phyloP scores from a whole-genome alignment of 2,888 invertebrate genomes.

The Eupsilia transversa region DNA sequence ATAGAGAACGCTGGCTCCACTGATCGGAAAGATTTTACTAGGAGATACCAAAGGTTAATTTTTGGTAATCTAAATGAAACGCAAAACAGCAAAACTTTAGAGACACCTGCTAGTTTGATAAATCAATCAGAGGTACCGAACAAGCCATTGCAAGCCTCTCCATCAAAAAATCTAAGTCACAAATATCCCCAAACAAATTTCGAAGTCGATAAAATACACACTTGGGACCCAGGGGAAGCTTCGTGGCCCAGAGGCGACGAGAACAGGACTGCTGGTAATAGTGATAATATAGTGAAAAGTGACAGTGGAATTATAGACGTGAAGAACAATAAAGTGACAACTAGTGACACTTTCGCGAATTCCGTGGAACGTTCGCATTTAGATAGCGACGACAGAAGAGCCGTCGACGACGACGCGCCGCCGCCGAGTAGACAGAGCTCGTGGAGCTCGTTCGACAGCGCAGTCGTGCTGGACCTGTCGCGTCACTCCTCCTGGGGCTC shows the following conservation, averaged over 20 bases:
- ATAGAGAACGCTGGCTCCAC: slow-evolving; percentile 91
- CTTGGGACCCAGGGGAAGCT: slow-evolving; percentile 93
- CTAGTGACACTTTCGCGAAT: slow-evolving; percentile 93
- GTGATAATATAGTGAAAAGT: slow-evolving; percentile 88
- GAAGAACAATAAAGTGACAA: slow-evolving; percentile 81
- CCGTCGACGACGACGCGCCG: slow-evolving; percentile 77
- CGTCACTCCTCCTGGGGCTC: slow-evolving; percentile 96
- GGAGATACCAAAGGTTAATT: slow-evolving; percentile 77
- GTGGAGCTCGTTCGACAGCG: slow-evolving; percentile 95
- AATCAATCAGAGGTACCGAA: slow-evolving; percentile 62
- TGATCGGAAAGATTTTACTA: slow-evolving; percentile 78
- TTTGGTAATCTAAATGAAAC: slow-evolving; percentile 75
- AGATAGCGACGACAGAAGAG: slow-evolving; percentile 87
- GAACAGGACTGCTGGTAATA: slow-evolving; percentile 77
- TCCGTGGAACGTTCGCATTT: slow-evolving; percentile 92
- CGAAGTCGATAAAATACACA: slow-evolving; percentile 90
- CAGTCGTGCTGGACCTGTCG: slow-evolving; percentile 93
- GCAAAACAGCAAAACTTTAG: slow-evolving; percentile 66
- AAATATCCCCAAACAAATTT: slow-evolving; percentile 76
- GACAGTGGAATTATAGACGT: slow-evolving; percentile 88
- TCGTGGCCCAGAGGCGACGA: slow-evolving; percentile 75
- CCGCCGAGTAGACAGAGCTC: slow-evolving; percentile 92
- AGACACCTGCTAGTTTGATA: slow-evolving; percentile 60
- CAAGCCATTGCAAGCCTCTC: slow-evolving; percentile 74
- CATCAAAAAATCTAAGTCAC: slow-evolving; percentile 77